Base-by-base conservation (phyloP, 92 coral and sea anemone species). In the Umimayanthus kanabou region DNA sequence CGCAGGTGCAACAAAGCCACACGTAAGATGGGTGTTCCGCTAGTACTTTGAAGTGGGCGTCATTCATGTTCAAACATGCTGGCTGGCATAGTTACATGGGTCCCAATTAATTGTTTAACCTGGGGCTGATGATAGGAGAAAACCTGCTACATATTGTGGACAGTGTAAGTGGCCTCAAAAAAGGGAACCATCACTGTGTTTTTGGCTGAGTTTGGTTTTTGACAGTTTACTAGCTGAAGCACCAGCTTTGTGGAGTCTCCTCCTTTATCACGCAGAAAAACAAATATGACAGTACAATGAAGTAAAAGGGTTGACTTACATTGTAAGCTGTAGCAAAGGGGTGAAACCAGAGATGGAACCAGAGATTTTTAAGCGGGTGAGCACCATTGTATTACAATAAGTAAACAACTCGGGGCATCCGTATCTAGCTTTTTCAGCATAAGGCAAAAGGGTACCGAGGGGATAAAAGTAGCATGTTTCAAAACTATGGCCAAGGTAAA, bases 171-270 rank as follows among this genome's bases (percentile, higher is more conserved):
- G 22, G 76, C 76, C 16, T 72, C 76, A 30, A 29, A 72, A 72
- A 72, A 72, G 40, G 39, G 13, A 72, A 30, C 42, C 42, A 8
- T 26, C 6, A 72, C 76, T 72, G 40, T 72, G 39, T 25, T 72
- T 72, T 9, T 72, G 15, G 43, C 40, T 6, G 42, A 72, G 22
- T 72, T 72, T 8, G 76, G 76, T 37, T 72, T 72, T 71, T 72
- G 6, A 30, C 76, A 30, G 39, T 30, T 72, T 2, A 72, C 74
- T 20, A 69, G 26, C 30, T 69, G 29, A 23, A 69, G 11, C 74
- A 69, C 76, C 33, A 30, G 76, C 40, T 71, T 71, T 71, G 76
- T n/a, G 15, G 76, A 71, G 76, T 71, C 39, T 8, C 76, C 76
- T 25, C 39, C 74, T 70, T 71, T 71, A 18, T 71, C 76, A 71